These are phyloP conservation scores for Ophraella communa DNA, from an alignment of 2,888 invertebrate species.

Conservation along the genomic window DNA sequence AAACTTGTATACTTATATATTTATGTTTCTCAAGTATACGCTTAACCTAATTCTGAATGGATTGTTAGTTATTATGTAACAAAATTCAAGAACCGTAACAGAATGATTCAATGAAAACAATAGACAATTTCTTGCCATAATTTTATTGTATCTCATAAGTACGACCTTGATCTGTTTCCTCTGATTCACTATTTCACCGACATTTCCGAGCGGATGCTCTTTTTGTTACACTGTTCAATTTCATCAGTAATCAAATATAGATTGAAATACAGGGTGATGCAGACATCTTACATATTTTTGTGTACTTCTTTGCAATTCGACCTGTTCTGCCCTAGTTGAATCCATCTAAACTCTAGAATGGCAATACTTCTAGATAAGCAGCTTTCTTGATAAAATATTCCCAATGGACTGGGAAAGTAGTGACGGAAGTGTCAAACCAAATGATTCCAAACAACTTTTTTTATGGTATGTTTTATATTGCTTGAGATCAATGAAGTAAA, in stretches of 20 bases:
- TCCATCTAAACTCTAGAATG: too few relatives aligned
- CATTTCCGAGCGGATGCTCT: conserved; percentile 16
- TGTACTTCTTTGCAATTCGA: too few relatives aligned
- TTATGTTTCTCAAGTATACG: not conserved
- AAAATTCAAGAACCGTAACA: conserved; percentile 39
- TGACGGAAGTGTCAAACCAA: too few relatives aligned
- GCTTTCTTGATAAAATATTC: too few relatives aligned
- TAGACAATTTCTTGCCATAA: conserved; percentile 33
- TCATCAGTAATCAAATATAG: not conserved
- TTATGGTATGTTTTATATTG: too few relatives aligned
- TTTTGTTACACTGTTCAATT: conserved; percentile 9
- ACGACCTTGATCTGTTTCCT: conserved; percentile 30
- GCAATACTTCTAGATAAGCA: too few relatives aligned
- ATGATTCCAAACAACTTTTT: too few relatives aligned
- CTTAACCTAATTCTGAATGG: conserved; percentile 20
- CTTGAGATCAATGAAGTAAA: too few relatives aligned
- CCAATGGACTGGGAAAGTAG: too few relatives aligned
- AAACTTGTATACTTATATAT: not conserved
- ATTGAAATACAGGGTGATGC: not conserved
- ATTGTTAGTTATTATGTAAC: conserved; percentile 35
- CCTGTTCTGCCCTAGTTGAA: too few relatives aligned
- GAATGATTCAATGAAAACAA: conserved; percentile 40
- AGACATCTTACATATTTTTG: too few relatives aligned
- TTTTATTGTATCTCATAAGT: conserved; percentile 27
- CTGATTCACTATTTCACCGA: conserved; percentile 16